Conservation (phyloP, 2,797 vertebrate genomes). For the Enteromius fasciolatus region DNA sequence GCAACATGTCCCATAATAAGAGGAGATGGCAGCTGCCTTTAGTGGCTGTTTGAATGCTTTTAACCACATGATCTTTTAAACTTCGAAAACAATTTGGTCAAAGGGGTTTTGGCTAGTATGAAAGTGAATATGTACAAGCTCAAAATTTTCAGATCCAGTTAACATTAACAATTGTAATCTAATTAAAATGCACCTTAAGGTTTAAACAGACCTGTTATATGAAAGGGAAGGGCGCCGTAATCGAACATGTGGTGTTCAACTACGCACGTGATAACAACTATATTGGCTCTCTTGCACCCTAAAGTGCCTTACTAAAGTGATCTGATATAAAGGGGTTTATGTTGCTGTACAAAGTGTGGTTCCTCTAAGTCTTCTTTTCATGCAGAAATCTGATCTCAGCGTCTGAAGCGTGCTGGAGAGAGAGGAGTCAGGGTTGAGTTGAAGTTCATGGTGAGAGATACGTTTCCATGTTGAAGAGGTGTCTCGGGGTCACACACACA, state of each 20-base stretch:
- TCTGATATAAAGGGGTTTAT: constrained; percentile 20
- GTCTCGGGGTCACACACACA: constrained; percentile 43
- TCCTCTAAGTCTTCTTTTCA: constrained; percentile 43
- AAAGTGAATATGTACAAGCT: not conserved
- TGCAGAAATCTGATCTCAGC: constrained; percentile 59
- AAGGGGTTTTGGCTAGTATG: not conserved
- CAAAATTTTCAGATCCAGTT: not conserved
- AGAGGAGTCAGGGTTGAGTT: constrained; percentile 60
- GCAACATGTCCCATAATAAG: not conserved
- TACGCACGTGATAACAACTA: not conserved
- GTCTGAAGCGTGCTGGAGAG: constrained; percentile 52
- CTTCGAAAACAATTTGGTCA: not conserved
- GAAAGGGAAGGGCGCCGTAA: not conserved
- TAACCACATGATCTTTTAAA: not conserved
- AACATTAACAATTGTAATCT: not conserved
- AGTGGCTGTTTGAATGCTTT: not conserved
- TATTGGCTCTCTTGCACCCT: constrained; percentile 14
- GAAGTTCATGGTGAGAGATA: constrained; percentile 59
- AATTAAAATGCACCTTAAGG: not conserved
- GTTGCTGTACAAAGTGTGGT: constrained; percentile 38
- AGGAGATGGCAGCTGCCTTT: not conserved
- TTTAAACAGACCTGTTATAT: not conserved
- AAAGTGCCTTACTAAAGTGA: constrained; percentile 36
- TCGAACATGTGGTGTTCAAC: not conserved
- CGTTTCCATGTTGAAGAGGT: constrained; percentile 45